These are phyloP conservation scores for Noctua janthina DNA, from an alignment of 2,888 invertebrate genomes.

Conservation along the genomic window DNA sequence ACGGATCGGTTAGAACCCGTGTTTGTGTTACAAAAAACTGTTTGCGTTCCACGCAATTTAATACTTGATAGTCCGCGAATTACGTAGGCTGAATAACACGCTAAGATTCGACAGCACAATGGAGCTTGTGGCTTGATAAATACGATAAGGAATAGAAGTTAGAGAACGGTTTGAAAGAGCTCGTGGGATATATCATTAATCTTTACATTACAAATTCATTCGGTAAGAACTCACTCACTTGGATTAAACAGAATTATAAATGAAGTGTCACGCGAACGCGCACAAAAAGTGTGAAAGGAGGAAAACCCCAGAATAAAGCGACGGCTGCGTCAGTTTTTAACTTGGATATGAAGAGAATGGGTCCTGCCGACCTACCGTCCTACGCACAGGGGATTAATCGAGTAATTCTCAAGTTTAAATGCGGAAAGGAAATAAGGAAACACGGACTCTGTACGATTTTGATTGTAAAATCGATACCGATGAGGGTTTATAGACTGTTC, in stretches of 20 bases:
- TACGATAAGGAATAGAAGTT: slow-evolving; percentile 78
- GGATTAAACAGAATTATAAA: slow-evolving; percentile 90
- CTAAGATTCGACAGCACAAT: slow-evolving; percentile 67
- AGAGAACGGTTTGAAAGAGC: slow-evolving; percentile 79
- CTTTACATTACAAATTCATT: slow-evolving; percentile 90
- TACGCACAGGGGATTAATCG: slow-evolving; percentile 78
- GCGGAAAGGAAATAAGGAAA: slow-evolving; percentile 70
- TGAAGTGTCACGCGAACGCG: slow-evolving; percentile 87
- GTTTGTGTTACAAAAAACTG: slow-evolving; percentile 69
- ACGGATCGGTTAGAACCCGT: slow-evolving; percentile 75
- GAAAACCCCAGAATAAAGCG: slow-evolving; percentile 80
- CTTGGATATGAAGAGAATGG: slow-evolving; percentile 77
- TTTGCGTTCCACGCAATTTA: slow-evolving; percentile 47
- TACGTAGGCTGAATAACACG: slow-evolving; percentile 50
- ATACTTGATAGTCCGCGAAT: slow-evolving; percentile 52
- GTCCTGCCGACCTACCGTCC: slow-evolving; percentile 53
- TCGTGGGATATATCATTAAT: slow-evolving; percentile 85
- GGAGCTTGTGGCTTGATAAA: slow-evolving; percentile 75
- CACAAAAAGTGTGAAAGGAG: slow-evolving; percentile 86
- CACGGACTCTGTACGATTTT: slow-evolving; percentile 65
- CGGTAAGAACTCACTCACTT: slow-evolving; percentile 89
- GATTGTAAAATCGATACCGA: slow-evolving; percentile 69
- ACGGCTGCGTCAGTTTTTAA: slow-evolving; percentile 83
- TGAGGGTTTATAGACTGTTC: slow-evolving; percentile 55
- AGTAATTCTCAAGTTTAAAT: slow-evolving; percentile 77